Conservation (phyloP, 2,113 vertebrate species). For the Catharus bicknelli region DNA sequence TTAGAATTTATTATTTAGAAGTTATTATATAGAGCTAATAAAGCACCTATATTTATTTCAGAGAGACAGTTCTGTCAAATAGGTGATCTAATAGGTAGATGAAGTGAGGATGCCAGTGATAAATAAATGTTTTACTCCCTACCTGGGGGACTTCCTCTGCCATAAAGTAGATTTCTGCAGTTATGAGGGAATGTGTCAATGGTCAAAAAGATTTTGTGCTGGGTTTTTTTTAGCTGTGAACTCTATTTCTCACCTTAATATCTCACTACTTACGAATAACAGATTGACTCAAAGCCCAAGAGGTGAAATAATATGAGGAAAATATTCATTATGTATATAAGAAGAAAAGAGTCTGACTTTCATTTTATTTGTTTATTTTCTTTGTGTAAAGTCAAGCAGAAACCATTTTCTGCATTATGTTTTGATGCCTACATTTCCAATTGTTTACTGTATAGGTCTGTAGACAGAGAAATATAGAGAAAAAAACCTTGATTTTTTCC, state of each 20-base stretch:
- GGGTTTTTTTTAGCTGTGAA: neutral
- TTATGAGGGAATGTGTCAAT: neutral
- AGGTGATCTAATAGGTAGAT: neutral
- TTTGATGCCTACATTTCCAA: neutral
- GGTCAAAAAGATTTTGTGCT: neutral
- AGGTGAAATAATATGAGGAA: neutral
- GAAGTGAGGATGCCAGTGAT: neutral
- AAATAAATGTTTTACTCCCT: neutral
- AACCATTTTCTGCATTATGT: neutral
- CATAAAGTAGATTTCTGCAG: neutral
- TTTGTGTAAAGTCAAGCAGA: neutral
- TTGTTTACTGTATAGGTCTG: neutral
- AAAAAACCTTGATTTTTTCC: neutral
- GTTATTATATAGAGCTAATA: neutral
- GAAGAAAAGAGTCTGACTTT: neutral
- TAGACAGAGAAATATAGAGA: neutral
- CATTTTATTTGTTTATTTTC: neutral
- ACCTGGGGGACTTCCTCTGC: neutral
- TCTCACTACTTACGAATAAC: fast-evolving
- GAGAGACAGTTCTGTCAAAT: neutral
- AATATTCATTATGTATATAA: neutral
- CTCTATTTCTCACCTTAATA: neutral
- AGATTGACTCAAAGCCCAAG: neutral
- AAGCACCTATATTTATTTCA: neutral
- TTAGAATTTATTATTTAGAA: neutral